Percentiles rank a stretch among this genome's conserved stretches.
phyloP scores from a whole-genome alignment of 1,140 invertebrate species.

The Lamellibrachia luymesi region DNA sequence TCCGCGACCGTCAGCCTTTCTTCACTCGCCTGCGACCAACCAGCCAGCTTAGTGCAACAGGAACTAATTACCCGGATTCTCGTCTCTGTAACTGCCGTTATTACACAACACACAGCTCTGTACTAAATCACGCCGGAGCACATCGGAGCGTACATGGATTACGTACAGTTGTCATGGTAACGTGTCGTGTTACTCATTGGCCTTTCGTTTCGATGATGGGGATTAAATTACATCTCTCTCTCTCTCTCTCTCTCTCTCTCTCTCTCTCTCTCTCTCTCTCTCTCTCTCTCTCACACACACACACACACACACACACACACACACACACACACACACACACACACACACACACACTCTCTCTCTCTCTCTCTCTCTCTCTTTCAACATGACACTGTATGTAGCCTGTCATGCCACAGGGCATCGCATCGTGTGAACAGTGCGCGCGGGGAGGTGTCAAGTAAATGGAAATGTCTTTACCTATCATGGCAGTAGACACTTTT shows the following conservation, averaged over 20 bases:
- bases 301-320: too few relatives aligned
- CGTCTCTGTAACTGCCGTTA: background rate
- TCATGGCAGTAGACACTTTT: background rate
- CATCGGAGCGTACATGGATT: background rate
- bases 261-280: background rate
- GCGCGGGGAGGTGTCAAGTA: too few relatives aligned
- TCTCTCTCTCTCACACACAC: background rate
- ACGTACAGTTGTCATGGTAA: background rate
- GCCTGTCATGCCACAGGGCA: background rate
- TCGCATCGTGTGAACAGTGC: too few relatives aligned
- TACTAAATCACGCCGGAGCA: background rate
- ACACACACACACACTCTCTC: background rate
- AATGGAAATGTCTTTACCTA: background rate
- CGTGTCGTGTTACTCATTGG: background rate
- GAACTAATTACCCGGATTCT: constrained; percentile 9
- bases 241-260: background rate
- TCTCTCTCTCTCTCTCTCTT: background rate
- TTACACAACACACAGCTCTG: background rate
- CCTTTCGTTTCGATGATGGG: background rate
- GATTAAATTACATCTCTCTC: background rate
- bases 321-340: too few relatives aligned
- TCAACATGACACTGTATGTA: background rate
- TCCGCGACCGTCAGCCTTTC: background rate
- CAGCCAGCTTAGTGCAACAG: background rate
- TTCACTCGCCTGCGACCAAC: background rate